These are phyloP conservation scores for Echinometra lucunter DNA, from an alignment of 53 echinoderm and acorn worm species.

Conservation along the genomic window DNA sequence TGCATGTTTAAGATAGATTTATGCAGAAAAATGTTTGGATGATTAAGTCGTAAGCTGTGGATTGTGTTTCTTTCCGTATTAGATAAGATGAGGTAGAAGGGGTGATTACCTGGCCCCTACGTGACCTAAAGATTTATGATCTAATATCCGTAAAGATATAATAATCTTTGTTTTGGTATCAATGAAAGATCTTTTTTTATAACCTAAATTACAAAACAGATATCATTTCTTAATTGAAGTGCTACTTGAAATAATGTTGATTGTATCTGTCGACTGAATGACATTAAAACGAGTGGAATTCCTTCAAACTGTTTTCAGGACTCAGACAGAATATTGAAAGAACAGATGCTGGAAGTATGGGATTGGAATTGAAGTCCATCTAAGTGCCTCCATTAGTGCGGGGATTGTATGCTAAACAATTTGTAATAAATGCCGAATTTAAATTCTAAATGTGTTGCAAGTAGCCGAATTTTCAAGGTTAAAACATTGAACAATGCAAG, in stretches of 20 bases:
- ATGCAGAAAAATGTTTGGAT: conserved; percentile 18
- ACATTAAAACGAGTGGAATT: too few relatives aligned
- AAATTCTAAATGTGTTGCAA: too few relatives aligned
- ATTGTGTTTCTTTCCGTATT: conserved; percentile 48
- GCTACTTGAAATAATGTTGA: background rate
- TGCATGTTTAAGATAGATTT: conserved; percentile 56
- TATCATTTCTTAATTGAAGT: background rate
- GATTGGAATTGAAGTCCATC: background rate
- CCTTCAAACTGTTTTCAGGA: background rate
- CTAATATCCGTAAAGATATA: background rate
- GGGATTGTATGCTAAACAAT: background rate
- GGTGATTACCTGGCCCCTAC: background rate
- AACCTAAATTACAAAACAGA: background rate
- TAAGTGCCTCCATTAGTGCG: background rate
- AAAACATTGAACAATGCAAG: too few relatives aligned
- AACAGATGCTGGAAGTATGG: background rate
- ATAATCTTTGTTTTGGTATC: conserved; percentile 4
- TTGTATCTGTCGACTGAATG: background rate
- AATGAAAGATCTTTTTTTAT: background rate
- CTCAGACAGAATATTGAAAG: too few relatives aligned
- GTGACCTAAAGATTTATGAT: conserved; percentile 23
- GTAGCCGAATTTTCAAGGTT: too few relatives aligned
- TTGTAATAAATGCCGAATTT: too few relatives aligned
- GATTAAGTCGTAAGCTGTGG: conserved; percentile 37
- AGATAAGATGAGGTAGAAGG: conserved; percentile 14